These are phyloP conservation scores for Syrmaticus mikado DNA, from an alignment of 2,113 vertebrate species.

Conservation along the genomic window DNA sequence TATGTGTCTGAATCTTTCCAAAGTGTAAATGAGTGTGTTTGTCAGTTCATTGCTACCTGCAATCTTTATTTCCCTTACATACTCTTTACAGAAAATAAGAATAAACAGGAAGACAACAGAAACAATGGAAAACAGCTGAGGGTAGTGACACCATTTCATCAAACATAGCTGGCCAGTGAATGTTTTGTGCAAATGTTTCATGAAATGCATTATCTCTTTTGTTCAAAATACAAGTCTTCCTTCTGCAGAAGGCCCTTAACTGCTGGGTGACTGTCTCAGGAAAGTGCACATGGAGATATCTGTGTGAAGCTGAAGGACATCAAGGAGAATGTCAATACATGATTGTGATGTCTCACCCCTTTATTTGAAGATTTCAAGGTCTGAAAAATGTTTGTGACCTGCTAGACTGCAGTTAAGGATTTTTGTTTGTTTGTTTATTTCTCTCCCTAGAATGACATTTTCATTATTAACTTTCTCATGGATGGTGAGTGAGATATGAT, in stretches of 20 bases:
- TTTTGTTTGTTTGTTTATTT: accelerated
- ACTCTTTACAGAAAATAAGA: not conserved
- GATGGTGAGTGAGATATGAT: not conserved
- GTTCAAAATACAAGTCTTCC: not conserved
- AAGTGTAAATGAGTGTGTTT: not conserved
- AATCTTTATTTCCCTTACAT: not conserved
- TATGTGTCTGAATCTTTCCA: not conserved
- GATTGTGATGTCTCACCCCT: not conserved
- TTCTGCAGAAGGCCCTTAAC: not conserved
- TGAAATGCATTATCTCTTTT: not conserved
- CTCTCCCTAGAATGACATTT: not conserved
- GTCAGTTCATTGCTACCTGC: not conserved
- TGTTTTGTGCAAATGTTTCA: not conserved
- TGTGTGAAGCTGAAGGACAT: not conserved
- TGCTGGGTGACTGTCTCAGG: not conserved
- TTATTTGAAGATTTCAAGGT: not conserved
- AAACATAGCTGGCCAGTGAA: not conserved
- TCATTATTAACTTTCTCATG: not conserved
- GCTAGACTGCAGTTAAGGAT: not conserved
- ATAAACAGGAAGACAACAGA: not conserved
- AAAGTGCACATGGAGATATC: not conserved
- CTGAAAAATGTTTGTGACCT: not conserved
- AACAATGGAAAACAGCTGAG: not conserved
- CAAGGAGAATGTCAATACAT: not conserved
- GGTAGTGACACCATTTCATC: not conserved